Evolutionary conservation across 2,113 vertebrate genomes (phyloP).

Genomic region (Pontoporia blainvillei): DNA sequence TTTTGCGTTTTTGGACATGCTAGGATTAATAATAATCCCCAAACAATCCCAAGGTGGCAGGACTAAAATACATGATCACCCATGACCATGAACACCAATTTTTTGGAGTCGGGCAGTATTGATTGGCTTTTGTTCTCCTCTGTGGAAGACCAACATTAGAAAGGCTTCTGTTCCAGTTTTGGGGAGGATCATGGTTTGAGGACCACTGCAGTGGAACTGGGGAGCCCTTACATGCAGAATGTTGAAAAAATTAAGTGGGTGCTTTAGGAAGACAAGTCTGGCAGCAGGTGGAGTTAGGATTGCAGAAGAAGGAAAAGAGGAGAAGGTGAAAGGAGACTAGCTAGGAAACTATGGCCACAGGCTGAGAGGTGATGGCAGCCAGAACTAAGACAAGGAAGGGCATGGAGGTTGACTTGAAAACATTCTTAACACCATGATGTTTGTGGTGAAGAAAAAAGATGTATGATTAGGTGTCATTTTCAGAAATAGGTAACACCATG

Average conservation of each 20-base stretch:
- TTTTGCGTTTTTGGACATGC: background rate
- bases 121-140: background rate
- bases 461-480: background rate
- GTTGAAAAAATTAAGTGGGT: background rate
- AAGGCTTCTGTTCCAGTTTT: background rate
- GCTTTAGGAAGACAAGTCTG: background rate
- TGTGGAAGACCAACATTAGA: background rate
- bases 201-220: background rate
- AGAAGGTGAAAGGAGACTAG: background rate
- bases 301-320: no score
- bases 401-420: background rate
- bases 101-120: background rate
- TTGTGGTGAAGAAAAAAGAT: background rate
- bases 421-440: background rate
- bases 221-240: background rate
- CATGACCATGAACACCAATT: background rate
- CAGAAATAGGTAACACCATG: background rate
- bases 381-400: background rate
- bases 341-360: background rate
- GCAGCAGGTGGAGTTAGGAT: background rate
- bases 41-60: background rate
- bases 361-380: background rate
- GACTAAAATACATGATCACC: background rate
- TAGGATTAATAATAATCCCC: background rate
- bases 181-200: background rate